Evolutionary conservation across 2,797 vertebrate species (phyloP).

Genomic region (Pipistrellus pygmaeus): DNA sequence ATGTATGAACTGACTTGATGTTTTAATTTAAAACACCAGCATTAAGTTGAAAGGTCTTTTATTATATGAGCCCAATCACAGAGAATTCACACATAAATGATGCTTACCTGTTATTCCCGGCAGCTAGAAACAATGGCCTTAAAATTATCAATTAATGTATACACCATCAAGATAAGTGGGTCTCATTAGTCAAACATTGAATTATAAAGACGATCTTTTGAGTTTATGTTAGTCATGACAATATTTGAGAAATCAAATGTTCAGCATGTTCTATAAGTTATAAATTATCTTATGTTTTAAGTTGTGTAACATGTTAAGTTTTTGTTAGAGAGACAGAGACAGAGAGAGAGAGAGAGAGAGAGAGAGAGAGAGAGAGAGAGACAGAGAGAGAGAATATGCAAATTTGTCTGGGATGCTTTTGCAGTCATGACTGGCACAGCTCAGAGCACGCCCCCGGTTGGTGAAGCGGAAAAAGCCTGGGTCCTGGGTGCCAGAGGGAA

Average conservation of each 20-base stretch:
- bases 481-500: too few relatives aligned
- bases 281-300: slow-evolving; percentile 49
- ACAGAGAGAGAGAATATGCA: too few relatives aligned
- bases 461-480: too few relatives aligned
- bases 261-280: neutral
- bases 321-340: neutral
- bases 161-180: slow-evolving; percentile 17
- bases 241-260: slow-evolving; percentile 21
- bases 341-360: too few relatives aligned
- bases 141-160: neutral
- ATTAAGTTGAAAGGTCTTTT: slow-evolving; percentile 67
- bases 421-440: too few relatives aligned
- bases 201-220: neutral
- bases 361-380: too few relatives aligned
- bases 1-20: slow-evolving; percentile 78
- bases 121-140: slow-evolving; percentile 51
- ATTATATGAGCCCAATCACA: slow-evolving; percentile 57
- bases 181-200: slow-evolving; percentile 12
- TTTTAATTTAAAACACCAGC: slow-evolving; percentile 76
- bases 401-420: too few relatives aligned
- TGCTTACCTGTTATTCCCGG: slow-evolving; percentile 33
- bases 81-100: slow-evolving; percentile 60
- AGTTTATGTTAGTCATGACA: neutral
- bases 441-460: too few relatives aligned
- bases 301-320: neutral